These are phyloP conservation scores for Parambassis ranga DNA, from an alignment of 2,797 vertebrate species.

Conservation along the genomic window DNA sequence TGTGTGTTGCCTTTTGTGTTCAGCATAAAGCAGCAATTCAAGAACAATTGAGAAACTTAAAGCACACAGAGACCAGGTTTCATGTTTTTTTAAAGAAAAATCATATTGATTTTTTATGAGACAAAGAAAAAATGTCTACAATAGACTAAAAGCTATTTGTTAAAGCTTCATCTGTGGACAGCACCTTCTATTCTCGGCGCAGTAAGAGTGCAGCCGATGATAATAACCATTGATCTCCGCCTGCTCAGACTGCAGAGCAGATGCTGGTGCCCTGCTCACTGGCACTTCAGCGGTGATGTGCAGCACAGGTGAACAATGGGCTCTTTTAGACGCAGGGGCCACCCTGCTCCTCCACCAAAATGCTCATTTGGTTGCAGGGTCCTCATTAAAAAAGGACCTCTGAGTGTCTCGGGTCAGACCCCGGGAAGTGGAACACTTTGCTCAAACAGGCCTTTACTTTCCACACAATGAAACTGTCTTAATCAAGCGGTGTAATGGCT, in stretches of 20 bases:
- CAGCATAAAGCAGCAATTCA: background rate
- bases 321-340: constrained; percentile 8
- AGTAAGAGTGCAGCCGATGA: background rate
- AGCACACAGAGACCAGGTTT: background rate
- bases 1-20: no score
- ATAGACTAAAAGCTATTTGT: background rate
- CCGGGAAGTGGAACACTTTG: constrained; percentile 28
- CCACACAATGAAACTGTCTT: constrained; percentile 38
- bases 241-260: background rate
- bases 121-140: background rate
- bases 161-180: background rate
- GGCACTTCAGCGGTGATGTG: background rate
- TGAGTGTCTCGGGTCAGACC: constrained; percentile 40
- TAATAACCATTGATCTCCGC: background rate
- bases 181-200: background rate
- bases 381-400: constrained; percentile 8
- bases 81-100: no score
- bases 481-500: constrained; percentile 28
- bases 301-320: constrained; percentile 10
- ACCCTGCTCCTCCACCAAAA: constrained; percentile 1
- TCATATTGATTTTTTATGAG: background rate
- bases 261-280: constrained; percentile 16
- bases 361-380: constrained; percentile 14
- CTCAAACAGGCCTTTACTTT: constrained; percentile 21
- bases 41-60: background rate